Conservation (phyloP, 2,888 invertebrate species). For the Cheilosia vulpina region DNA sequence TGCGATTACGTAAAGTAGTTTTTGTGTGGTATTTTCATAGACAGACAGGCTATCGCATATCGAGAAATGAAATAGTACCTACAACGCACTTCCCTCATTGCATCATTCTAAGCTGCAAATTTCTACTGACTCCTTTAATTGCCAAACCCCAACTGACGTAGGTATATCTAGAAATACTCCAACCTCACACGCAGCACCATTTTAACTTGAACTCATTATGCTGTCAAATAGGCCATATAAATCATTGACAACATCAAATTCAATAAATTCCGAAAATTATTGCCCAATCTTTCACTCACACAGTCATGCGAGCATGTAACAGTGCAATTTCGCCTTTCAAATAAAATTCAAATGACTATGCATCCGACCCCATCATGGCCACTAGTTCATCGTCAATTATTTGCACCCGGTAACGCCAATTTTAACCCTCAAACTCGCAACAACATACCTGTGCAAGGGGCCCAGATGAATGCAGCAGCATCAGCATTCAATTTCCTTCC, state of each 20-base stretch:
- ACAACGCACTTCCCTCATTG: too few species aligned
- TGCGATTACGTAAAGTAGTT: too few species aligned
- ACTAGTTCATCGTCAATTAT: slow-evolving; percentile 71
- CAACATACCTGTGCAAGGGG: slow-evolving; percentile 62
- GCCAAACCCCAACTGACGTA: too few species aligned
- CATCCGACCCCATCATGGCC: slow-evolving; percentile 51
- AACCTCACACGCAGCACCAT: too few species aligned
- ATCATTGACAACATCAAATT: slow-evolving; percentile 68
- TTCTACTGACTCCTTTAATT: too few species aligned
- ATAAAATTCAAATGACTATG: slow-evolving; percentile 71
- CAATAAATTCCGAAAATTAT: slow-evolving; percentile 72
- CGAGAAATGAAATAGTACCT: too few species aligned
- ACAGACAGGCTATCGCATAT: too few species aligned
- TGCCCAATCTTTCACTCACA: slow-evolving; percentile 57
- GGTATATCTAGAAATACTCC: too few species aligned
- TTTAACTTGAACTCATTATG: slow-evolving; percentile 21
- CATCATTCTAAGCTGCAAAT: too few species aligned
- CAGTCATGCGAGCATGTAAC: slow-evolving; percentile 34
- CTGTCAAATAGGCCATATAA: slow-evolving; percentile 56
- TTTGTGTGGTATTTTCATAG: too few species aligned
- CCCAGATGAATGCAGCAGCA: slow-evolving; percentile 60
- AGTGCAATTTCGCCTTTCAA: slow-evolving; percentile 68
- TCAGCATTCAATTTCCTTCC: slow-evolving; percentile 74
- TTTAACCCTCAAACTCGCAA: slow-evolving; percentile 33
- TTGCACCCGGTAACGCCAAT: slow-evolving; percentile 75